Base-by-base conservation (phyloP, 2,888 invertebrate species). In the Vanessa cardui region DNA sequence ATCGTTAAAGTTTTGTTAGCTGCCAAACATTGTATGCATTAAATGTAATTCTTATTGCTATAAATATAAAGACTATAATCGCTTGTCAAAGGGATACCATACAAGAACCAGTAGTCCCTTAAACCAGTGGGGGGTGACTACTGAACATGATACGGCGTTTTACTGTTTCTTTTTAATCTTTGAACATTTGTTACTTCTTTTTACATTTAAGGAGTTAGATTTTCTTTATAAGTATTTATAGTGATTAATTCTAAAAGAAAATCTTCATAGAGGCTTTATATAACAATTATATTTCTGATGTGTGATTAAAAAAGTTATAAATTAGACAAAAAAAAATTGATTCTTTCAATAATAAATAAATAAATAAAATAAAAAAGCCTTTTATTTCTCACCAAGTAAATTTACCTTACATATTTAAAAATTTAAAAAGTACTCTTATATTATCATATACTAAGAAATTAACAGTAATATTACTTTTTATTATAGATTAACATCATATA, bases 81-180 rank as follows among this genome's bases (percentile, higher is more conserved):
- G 8, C 20, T 58, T 58, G 59, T 62, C 49, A 50, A 56, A 65
- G 33, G n/a, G 46, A 16, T 60, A 18, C 6, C 33, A 18, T 31
- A 18, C 15, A 39, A 45, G 59, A 31, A 46, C 52, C 60, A 46
- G 65, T 60, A 54, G 52, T 58, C 20, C 39, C 59, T 59, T 12
- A 49, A 56, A 64, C 58, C 85, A 75, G 79, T 79, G 71, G 81
- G 84, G 82, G 77, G 77, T 77, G 33, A 39, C 58, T 50, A 47
- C 68, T 39, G 33, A 68, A 65, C 62, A 59, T 61, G 70, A 68
- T 68, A 68, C 68, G 64, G 21, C 60, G 31, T 66, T 66, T 54
- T 49, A 56, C 58, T 44, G 15, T 56, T 68, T 59, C 58, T 67
- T 59, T 46, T 56, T 15, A 21, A 52, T 52, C 26, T 26, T 16